These are phyloP conservation scores for Tinea trinotella DNA, from an alignment of 2,888 invertebrate species.

Conservation along the genomic window DNA sequence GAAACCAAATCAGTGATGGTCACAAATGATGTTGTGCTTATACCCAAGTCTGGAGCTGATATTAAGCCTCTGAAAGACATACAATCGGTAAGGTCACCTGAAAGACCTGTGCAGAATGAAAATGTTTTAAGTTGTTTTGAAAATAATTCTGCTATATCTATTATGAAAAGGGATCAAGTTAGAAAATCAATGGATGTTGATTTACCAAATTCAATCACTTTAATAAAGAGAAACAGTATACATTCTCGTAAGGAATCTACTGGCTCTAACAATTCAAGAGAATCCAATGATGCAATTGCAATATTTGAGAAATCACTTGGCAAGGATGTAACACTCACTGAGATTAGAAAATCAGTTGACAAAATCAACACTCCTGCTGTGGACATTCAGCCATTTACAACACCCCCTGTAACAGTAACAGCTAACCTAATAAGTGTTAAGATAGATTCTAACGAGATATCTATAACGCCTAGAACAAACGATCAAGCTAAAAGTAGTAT, in stretches of 20 bases:
- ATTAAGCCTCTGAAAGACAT: conserved; percentile 60
- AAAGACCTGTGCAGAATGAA: conserved; percentile 57
- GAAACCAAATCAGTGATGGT: conserved; percentile 60
- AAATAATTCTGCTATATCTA: conserved; percentile 67
- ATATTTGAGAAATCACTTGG: conserved; percentile 66
- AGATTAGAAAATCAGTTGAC: conserved; percentile 62
- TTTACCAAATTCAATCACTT: conserved; percentile 58
- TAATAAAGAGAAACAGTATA: conserved; percentile 62
- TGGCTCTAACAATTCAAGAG: conserved; percentile 59
- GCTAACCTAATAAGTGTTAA: conserved; percentile 39
- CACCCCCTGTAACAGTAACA: conserved; percentile 39
- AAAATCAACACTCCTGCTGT: conserved; percentile 41
- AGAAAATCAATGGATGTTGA: conserved; percentile 64
- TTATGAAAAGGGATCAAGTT: conserved; percentile 62
- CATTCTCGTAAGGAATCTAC: conserved; percentile 63
- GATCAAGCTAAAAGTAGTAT: conserved; percentile 42
- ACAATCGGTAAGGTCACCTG: conserved; percentile 58
- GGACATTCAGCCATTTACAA: conserved; percentile 54
- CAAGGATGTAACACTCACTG: conserved; percentile 64
- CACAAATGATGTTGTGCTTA: conserved; percentile 61
- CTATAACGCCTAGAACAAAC: conserved; percentile 47
- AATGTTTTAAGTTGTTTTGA: conserved; percentile 66
- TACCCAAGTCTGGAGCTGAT: conserved; percentile 60
- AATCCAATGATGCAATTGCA: conserved; percentile 57
- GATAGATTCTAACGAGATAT: conserved; percentile 56